Evolutionary conservation across 2,888 invertebrate species (phyloP), one percentile per base, ranked within the genome.

Genomic region (Caenorhabditis imperialis): DNA sequence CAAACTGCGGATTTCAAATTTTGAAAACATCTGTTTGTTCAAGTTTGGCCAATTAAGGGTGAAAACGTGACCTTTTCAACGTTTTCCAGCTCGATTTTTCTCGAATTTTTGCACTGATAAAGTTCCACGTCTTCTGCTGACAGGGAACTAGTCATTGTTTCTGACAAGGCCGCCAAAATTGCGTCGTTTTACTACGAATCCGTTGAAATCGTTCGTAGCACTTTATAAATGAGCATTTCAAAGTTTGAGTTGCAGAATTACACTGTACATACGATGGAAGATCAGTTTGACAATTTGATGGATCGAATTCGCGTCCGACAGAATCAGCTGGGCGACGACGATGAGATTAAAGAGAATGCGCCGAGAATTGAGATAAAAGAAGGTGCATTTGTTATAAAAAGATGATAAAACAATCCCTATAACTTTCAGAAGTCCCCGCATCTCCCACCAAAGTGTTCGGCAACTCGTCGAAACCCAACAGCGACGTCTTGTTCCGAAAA

Each of bases 301-400:
- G 76, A 76, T 23, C 69, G 81, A 23, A 77, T 77, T 23, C 75
- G 76, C 2, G 67, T 45, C 33, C 38, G 81, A 3, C 77, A 76
- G 25, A 35, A 25, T 8, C 62, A 77, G 47, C 30, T 81, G 62
- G 14, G 1, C 51, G 16, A 22, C 20, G 27, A 37, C 12, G 8
- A 12, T 25, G 25, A n/a, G 7, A 8, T n/a, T n/a, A n/a, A n/a
- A n/a, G n/a, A 45, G 42, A 57, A 55, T 27, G 54, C 47, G 12
- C n/a, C 53, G 7, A 25, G 38, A 47, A 47, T 14, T 25, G 14
- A 8, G 14, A n/a, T 47, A 10, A 7, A n/a, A n/a, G n/a, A n/a
- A n/a, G n/a, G n/a, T n/a, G n/a, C n/a, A n/a, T n/a, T n/a, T n/a
- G n/a, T n/a, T n/a, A n/a, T n/a, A n/a, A n/a, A n/a, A n/a, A n/a